These are phyloP conservation scores for Diadumene lineata DNA, from an alignment of 92 coral and sea anemone species.

Conservation along the genomic window DNA sequence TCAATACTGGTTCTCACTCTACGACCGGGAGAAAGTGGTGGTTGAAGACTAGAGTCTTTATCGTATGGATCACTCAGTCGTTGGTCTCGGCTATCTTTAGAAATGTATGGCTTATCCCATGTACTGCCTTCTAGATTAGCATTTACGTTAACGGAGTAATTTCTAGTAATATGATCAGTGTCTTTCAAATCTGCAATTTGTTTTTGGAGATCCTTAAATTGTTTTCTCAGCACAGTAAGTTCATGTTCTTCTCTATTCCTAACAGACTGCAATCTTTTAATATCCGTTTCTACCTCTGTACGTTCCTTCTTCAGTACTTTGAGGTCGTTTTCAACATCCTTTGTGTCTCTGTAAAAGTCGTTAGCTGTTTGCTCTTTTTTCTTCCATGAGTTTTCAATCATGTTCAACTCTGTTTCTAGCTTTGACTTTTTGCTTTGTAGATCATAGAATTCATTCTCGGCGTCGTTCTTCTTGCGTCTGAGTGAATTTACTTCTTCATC, in stretches of 20 bases:
- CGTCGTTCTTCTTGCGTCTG: conserved; percentile 63
- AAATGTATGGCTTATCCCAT: conserved; percentile 9
- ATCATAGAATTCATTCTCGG: conserved; percentile 63
- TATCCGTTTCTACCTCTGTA: conserved; percentile 70
- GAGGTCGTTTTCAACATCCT: conserved; percentile 56
- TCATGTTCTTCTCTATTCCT: conserved; percentile 77
- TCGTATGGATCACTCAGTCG: neutral
- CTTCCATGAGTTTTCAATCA: conserved; percentile 62
- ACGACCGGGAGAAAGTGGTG: conserved; percentile 12
- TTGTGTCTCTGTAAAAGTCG: conserved; percentile 47
- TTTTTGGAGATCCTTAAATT: conserved; percentile 46
- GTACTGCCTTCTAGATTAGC: neutral
- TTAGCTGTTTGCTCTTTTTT: conserved; percentile 43
- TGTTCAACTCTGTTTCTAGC: conserved; percentile 60
- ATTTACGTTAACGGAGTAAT: neutral
- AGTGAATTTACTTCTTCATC: conserved; percentile 52
- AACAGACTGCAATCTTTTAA: conserved; percentile 55
- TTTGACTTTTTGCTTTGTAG: conserved; percentile 70
- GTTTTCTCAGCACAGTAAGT: conserved; percentile 48
- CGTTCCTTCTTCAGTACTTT: conserved; percentile 57
- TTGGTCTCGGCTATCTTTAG: neutral
- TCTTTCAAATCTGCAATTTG: conserved; percentile 43
- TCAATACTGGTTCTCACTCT: conserved; percentile 27
- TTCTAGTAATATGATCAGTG: neutral
- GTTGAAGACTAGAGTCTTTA: neutral